These are phyloP conservation scores for Laspeyria flexula DNA, from an alignment of 2,888 invertebrate genomes.

Conservation along the genomic window DNA sequence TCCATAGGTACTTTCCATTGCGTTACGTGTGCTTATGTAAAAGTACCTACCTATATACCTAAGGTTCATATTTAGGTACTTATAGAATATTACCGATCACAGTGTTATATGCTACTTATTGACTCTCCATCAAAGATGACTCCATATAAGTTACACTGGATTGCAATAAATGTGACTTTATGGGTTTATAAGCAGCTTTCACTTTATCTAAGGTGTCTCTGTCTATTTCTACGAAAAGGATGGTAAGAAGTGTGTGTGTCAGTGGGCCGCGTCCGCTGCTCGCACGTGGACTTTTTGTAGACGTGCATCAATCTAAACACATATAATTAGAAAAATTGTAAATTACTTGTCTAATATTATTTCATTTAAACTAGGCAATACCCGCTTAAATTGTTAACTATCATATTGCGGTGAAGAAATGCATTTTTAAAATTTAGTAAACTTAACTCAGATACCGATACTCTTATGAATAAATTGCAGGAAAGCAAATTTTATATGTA, in stretches of 20 bases:
- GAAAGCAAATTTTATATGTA: no score
- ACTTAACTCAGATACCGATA: no score
- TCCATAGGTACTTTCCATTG: constrained; percentile 5
- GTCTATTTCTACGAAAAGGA: constrained; percentile 84
- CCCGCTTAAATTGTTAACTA: no score
- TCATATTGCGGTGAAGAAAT: no score
- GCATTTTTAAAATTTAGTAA: no score
- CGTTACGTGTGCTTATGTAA: constrained; percentile 15
- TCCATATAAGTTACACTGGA: constrained; percentile 62
- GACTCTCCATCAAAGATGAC: constrained; percentile 54
- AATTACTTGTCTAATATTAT: no score
- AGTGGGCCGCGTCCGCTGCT: constrained; percentile 81
- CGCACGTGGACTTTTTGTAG: constrained; percentile 70
- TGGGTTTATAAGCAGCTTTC: constrained; percentile 81
- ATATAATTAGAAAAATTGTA: constrained; percentile 77
- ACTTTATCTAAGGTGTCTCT: constrained; percentile 79
- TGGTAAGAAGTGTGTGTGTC: constrained; percentile 82
- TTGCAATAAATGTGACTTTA: constrained; percentile 79
- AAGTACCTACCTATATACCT: no score
- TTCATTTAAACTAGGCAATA: no score
- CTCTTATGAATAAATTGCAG: no score
- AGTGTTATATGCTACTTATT: constrained; percentile 31
- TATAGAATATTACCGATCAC: constrained; percentile 20
- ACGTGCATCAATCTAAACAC: constrained; percentile 68
- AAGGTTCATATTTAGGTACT: constrained; percentile 12